Conservation (phyloP, 2,113 vertebrate species). For the Eptesicus fuscus region DNA sequence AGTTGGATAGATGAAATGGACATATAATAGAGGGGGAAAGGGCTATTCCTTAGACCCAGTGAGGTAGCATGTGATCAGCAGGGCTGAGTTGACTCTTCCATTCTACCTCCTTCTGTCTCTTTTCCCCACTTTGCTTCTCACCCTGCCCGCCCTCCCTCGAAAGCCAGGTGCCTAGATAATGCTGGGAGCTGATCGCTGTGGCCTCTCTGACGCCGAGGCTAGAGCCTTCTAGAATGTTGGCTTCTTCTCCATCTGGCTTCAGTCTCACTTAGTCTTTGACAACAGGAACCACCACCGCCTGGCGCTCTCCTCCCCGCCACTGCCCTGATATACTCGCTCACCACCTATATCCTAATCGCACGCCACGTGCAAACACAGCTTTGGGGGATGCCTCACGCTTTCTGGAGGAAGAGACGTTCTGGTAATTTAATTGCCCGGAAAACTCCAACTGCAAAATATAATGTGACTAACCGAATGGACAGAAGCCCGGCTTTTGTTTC, state of each 20-base stretch:
- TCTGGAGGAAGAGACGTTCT: slow-evolving; percentile 33
- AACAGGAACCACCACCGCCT: background rate
- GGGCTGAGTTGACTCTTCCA: slow-evolving; percentile 1
- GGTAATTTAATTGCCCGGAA: slow-evolving; percentile 63
- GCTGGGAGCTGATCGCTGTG: background rate
- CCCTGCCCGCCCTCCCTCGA: rapidly evolving
- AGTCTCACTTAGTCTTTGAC: background rate
- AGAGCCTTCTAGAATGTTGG: background rate
- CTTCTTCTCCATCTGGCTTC: background rate
- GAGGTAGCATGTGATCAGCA: slow-evolving; percentile 14
- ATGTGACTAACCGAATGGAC: slow-evolving; percentile 64
- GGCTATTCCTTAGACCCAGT: slow-evolving; percentile 47
- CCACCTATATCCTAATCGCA: background rate
- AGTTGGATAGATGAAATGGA: slow-evolving; percentile 58
- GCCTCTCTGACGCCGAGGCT: background rate
- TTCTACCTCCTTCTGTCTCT: no score
- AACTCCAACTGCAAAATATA: slow-evolving; percentile 58
- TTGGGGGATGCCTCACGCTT: background rate
- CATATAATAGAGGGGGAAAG: slow-evolving; percentile 31
- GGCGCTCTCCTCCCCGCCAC: background rate
- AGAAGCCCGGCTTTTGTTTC: slow-evolving; percentile 67
- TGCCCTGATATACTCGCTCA: no score
- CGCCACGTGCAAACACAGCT: background rate
- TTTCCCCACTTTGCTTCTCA: background rate
- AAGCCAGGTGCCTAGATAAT: background rate